phyloP scores from a whole-genome alignment of 2,888 invertebrate genomes.

The Andricus quercusramuli region DNA sequence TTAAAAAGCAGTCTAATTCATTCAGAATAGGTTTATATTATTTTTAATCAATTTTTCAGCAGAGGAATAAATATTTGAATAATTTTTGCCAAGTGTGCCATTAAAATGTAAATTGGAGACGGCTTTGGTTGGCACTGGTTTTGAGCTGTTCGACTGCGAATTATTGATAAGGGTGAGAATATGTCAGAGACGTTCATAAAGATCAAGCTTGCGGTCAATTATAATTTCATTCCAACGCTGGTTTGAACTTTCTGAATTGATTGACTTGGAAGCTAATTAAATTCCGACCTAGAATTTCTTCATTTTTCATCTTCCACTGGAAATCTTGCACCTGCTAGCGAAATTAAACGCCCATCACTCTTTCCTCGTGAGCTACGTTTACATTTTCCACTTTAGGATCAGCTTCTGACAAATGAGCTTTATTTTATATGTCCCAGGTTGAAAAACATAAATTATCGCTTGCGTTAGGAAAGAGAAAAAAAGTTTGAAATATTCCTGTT shows the following conservation, averaged over 20 bases:
- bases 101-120: too few relatives aligned
- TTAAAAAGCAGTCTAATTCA: neutral
- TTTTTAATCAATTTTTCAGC: neutral
- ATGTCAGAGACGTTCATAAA: neutral
- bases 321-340: conserved; percentile 3
- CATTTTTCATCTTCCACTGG: conserved; percentile 11
- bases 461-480: neutral
- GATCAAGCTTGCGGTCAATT: neutral
- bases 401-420: neutral
- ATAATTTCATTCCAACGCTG: neutral
- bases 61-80: too few relatives aligned
- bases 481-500: neutral
- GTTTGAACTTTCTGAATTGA: neutral
- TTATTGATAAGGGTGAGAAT: conserved; percentile 18
- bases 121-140: neutral
- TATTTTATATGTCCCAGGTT: neutral
- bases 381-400: conserved; percentile 16
- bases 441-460: neutral
- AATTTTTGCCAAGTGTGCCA: too few relatives aligned
- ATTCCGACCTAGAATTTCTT: conserved; percentile 46
- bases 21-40: neutral
- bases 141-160: neutral
- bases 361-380: neutral
- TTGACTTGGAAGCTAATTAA: conserved; percentile 56
- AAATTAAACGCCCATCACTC: neutral